Base-by-base conservation (phyloP, 2,797 vertebrate species). In the Epinephelus malabaricus region DNA sequence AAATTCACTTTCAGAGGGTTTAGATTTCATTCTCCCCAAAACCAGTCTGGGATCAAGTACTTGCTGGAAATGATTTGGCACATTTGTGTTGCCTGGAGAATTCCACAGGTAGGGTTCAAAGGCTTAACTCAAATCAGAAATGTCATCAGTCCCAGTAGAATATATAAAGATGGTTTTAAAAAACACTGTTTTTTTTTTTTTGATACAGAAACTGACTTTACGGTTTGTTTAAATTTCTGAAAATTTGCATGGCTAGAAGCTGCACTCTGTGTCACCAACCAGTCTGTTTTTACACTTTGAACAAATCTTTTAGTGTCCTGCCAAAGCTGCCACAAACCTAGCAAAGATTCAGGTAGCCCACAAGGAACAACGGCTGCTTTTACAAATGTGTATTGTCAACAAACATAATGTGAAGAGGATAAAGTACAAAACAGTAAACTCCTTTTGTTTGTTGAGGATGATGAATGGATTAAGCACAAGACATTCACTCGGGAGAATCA, bases 1-100 rank as follows among this genome's bases (percentile, higher is more conserved):
- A 47, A 60, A 73, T 78, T 84, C 75, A 82, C 78, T 85, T 81
- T 87, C 81, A 72, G 19, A 18, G 14, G 65, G 61, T 77, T 76
- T 25, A 47, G 19, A 62, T 88, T 82, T 73, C 64, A 63, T 18
- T 79, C 18, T 34, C 38, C 6, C 4, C 38, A 61, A 25, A 30
- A 58, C 34, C 46, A 59, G 6, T 51, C 7, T 47, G 30, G 64
- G 17, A 62, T 47, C 56, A 70, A 65, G 13, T 3, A 34, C 21
- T 54, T 47, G 18, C 15, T 38, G 47, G 43, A 69, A 62, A 12
- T 13, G 11, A 53, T 13, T 25, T 0, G 1, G 14, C 53, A 19
- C 21, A 60, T 69, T 25, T 18, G 13, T 60, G 53, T 49, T 25
- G 21, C 30, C 49, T 3, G 1, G 46, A 23, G n/a, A 27, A 49